Evolutionary conservation across 2,888 invertebrate species (phyloP).

Genomic region (Apodemia mormo): DNA sequence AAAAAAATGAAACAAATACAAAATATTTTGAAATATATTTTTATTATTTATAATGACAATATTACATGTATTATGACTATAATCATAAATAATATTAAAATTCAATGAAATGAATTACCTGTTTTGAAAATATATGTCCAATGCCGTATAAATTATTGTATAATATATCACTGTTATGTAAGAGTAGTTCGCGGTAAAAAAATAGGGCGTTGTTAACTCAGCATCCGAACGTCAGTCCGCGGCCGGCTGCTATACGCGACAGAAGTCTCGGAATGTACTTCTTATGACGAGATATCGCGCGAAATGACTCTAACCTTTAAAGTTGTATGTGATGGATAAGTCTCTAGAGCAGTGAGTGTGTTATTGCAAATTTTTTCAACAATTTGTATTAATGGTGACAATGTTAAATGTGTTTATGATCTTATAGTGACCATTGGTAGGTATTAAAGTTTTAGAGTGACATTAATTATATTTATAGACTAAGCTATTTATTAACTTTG

Average conservation of each 20-base stretch:
- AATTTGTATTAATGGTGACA: slow-evolving; percentile 42
- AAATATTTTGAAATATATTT: background rate
- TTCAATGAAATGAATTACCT: no score
- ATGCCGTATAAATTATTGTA: slow-evolving; percentile 17
- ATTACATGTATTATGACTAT: background rate
- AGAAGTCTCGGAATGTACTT: slow-evolving; percentile 56
- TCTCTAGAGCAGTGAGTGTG: slow-evolving; percentile 61
- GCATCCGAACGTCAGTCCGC: slow-evolving; percentile 60
- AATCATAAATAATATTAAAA: background rate
- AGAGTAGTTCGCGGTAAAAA: slow-evolving; percentile 30
- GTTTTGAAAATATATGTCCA: background rate
- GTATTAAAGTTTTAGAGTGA: slow-evolving; percentile 39
- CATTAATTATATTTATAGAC: background rate
- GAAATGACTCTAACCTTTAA: slow-evolving; percentile 55
- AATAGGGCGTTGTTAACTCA: slow-evolving; percentile 47
- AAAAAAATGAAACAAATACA: background rate
- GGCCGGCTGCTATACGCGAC: slow-evolving; percentile 58
- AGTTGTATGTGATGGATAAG: slow-evolving; percentile 52
- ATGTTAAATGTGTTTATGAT: slow-evolving; percentile 64
- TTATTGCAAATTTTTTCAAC: slow-evolving; percentile 39
- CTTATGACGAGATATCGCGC: slow-evolving; percentile 50
- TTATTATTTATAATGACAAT: background rate
- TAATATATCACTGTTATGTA: slow-evolving; percentile 7
- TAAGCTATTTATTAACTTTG: background rate
- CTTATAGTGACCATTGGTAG: slow-evolving; percentile 79